Evolutionary conservation across 2,797 vertebrate species (phyloP), one percentile per base, ranked within the genome.

Genomic region (Monodelphis domestica): DNA sequence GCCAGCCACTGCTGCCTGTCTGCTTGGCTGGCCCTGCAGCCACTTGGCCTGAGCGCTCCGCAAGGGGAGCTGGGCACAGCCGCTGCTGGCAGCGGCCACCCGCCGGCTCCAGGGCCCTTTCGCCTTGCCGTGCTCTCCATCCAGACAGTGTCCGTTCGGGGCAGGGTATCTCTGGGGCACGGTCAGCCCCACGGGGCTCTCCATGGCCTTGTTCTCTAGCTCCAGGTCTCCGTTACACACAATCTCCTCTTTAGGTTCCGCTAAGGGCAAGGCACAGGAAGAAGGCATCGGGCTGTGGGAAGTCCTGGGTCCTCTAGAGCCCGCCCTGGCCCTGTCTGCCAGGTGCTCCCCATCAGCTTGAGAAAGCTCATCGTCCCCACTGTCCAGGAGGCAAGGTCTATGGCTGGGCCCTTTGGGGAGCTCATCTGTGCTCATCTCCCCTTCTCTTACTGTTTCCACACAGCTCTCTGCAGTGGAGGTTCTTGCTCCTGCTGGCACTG

Each of bases 371-470:
- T 97, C 97, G 30, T 97, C 88, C 1, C 95, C 97, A 94, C 95
- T 98, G 95, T 94, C 88, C 2, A 94, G 15, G 30, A 45, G 95
- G 78, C 95, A 97, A 94, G 96, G 93, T 96, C 97, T 98, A 2
- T 53, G 96, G 94, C 90, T 3, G 95, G 33, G 95, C 63, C 53
- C 90, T 87, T 93, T 97, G 3, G 96, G 91, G 6, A 63, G 0
- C 12, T 95, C 93, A 91, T 99, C 98, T 1, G 97, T 95, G 95
- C 98, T 98, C 51, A 97, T 98, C 92, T 98, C 98, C 0, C 98
- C 99, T 95, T 99, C 99, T 0, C 98, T 99, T 96, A 99, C 97
- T 91, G 99, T 99, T 98, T 99, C 99, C 0, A 99, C 98, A 89
- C 99, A 99, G 94, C 99, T 99, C 90, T 99, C 99, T 89, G 98